A percentile compares a stretch with the other conserved stretches of the same genome.
These are phyloP conservation scores for Nymphalis io DNA, from an alignment of 1,140 invertebrate species.

Conservation along the genomic window DNA sequence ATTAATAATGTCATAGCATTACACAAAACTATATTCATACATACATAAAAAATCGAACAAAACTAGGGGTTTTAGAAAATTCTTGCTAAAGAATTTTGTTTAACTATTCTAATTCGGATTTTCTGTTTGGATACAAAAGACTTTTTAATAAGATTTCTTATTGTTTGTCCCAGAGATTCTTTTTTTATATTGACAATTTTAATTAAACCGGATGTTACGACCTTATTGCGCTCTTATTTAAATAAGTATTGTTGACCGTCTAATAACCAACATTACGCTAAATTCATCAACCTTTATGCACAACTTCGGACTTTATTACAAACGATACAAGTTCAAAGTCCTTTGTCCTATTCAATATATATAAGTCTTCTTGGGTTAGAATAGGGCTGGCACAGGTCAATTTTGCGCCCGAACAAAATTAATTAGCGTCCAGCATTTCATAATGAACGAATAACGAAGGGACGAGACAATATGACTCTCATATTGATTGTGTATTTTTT, in stretches of 20 bases:
- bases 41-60: no score
- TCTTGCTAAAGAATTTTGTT: no score
- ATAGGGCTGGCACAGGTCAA: slow-evolving; percentile 52
- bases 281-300: slow-evolving; percentile 11
- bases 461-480: neutral
- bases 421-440: slow-evolving; percentile 59
- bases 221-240: slow-evolving; percentile 60
- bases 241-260: slow-evolving; percentile 48
- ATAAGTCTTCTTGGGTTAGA: slow-evolving; percentile 7
- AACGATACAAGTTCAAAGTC: neutral
- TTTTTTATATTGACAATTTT: slow-evolving; percentile 35
- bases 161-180: slow-evolving; percentile 2
- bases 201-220: slow-evolving; percentile 52
- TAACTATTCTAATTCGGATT: no score
- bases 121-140: no score
- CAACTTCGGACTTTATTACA: slow-evolving; percentile 2
- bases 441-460: slow-evolving; percentile 38
- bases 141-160: neutral
- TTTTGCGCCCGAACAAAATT: slow-evolving; percentile 56
- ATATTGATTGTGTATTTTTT: neutral
- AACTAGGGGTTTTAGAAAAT: no score
- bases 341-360: neutral
- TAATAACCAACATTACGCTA: slow-evolving; percentile 7
- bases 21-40: no score
- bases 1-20: no score